Conservation (phyloP, 1,140 invertebrate genomes). For the Nebria ingens region DNA sequence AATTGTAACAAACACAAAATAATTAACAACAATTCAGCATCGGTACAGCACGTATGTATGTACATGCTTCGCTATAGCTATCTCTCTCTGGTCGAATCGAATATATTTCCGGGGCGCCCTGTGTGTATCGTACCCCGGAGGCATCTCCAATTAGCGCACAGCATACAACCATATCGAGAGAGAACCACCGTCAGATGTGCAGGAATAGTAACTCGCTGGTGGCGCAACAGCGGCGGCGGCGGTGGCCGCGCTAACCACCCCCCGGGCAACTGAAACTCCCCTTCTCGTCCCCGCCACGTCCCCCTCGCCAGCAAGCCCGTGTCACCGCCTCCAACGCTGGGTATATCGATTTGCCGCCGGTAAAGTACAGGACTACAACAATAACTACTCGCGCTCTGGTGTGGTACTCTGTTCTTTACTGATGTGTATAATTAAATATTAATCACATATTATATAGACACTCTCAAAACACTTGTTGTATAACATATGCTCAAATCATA, state of each 20-base stretch:
- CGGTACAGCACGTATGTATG: neutral
- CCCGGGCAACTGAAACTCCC: neutral
- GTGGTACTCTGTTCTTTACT: neutral
- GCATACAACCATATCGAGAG: neutral
- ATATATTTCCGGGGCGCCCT: neutral
- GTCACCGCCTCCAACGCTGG: neutral
- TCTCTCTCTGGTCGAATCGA: too few species aligned
- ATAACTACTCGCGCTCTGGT: too few species aligned
- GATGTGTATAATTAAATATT: neutral
- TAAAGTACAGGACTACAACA: neutral
- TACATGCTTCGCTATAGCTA: neutral
- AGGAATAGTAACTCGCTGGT: too few species aligned
- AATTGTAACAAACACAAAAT: neutral
- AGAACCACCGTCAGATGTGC: too few species aligned
- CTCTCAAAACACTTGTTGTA: too few species aligned
- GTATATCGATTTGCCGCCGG: neutral
- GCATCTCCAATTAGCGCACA: neutral
- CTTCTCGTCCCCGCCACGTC: neutral
- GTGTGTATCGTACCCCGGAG: too few species aligned
- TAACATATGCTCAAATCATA: too few species aligned
- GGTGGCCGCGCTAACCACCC: neutral
- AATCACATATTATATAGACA: too few species aligned
- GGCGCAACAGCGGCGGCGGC: too few species aligned
- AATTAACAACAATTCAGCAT: neutral
- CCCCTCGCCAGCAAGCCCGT: too few species aligned